Base-by-base conservation (phyloP, 2,797 vertebrate species). In the Argentina silus region DNA sequence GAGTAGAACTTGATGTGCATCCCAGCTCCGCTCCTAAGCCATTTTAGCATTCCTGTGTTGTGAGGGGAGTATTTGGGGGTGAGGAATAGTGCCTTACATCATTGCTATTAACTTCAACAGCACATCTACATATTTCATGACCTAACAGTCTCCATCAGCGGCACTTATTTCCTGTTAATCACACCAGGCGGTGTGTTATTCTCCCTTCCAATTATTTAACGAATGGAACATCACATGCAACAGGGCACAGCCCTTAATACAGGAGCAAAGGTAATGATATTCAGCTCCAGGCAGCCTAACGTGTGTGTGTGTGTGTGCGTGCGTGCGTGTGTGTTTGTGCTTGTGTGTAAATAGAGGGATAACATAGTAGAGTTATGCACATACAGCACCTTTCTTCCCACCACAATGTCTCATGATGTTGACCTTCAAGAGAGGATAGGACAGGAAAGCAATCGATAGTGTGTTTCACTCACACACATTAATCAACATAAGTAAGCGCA, bases 401-500 rank as follows among this genome's bases (percentile, higher is more conserved):
- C 70, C 67, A 77, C 75, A 62, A 60, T 83, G 73, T 86, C 75
- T 84, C 70, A 85, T 79, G 77, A 80, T n/a, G 70, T 72, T 90
- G 89, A 91, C 90, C 88, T 93, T 91, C 86, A 92, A 82, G 73
- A 86, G 75, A 78, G 81, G 76, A 85, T 82, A 76, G 53, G 85
- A 88, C 80, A 80, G 77, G 77, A 48, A 81, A 81, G 84, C 75
- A 81, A 93, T 90, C 83, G 81, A 91, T 92, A 85, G 79, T 76
- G 80, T 80, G 83, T 87, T 88, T 87, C 76, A 84, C 88, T 89
- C 87, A 87, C 86, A 63, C 87, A 83, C 82, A 91, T 90, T 89
- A 88, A 90, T 87, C 87, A 88, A 63, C 48, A 47, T 21, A 65
- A 7, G 10, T 27, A 19, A 7, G n/a, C 27, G n/a, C 27, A 69